phyloP scores from a whole-genome alignment of 2,888 invertebrate species.

The Rhamnusium bicolor region DNA sequence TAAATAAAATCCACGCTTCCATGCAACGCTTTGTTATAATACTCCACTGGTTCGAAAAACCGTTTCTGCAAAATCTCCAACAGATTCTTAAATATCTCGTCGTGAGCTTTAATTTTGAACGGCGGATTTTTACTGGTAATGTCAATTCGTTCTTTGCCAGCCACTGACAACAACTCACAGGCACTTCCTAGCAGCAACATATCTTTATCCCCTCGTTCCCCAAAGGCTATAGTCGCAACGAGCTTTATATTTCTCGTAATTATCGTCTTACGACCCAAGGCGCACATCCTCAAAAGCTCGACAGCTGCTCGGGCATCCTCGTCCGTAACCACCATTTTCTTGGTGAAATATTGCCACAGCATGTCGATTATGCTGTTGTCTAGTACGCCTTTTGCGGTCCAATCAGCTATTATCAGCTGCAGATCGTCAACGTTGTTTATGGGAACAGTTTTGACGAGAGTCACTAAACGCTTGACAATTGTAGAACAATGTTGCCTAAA shows the following conservation, averaged over 20 bases:
- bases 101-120: slow-evolving; percentile 68
- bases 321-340: slow-evolving; percentile 78
- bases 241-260: slow-evolving; percentile 73
- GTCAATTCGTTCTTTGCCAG: slow-evolving; percentile 67
- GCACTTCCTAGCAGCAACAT: slow-evolving; percentile 75
- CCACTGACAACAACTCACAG: slow-evolving; percentile 75
- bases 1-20: slow-evolving; percentile 77
- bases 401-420: slow-evolving; percentile 77
- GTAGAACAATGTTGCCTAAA: slow-evolving; percentile 72
- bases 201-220: slow-evolving; percentile 72
- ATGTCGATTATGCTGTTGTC: slow-evolving; percentile 77
- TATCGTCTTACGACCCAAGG: slow-evolving; percentile 67
- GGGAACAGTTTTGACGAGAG: slow-evolving; percentile 74
- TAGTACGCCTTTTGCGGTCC: slow-evolving; percentile 72
- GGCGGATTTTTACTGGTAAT: slow-evolving; percentile 63
- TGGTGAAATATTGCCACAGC: slow-evolving; percentile 88
- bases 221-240: slow-evolving; percentile 82
- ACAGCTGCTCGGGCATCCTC: slow-evolving; percentile 84
- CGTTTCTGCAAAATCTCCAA: slow-evolving; percentile 70
- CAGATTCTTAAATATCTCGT: slow-evolving; percentile 75
- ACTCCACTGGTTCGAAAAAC: slow-evolving; percentile 71
- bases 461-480: slow-evolving; percentile 76
- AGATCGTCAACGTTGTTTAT: slow-evolving; percentile 77
- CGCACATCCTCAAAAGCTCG: slow-evolving; percentile 85
- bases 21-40: slow-evolving; percentile 75